Evolutionary conservation across 2,888 invertebrate genomes (phyloP), one percentile per base, ranked within the genome.

Genomic region (Itoplectis maculator): DNA sequence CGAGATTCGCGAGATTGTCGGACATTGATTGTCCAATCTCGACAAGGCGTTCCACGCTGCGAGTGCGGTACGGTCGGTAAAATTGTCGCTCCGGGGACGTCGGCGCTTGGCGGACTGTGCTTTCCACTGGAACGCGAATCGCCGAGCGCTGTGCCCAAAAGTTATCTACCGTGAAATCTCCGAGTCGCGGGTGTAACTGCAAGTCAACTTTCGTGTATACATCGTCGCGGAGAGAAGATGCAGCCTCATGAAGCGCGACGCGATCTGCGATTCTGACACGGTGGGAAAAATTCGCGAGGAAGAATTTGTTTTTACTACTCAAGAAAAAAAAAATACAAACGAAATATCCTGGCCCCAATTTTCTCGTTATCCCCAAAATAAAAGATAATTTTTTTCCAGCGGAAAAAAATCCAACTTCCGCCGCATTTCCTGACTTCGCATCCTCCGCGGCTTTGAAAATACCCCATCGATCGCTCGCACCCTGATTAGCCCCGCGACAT

Each of bases 91-190:
- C 68, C 3, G 42, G 20, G 20, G 23, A 18, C 18, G 45, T 42
- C 23, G 42, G 23, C 23, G 42, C n/a, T n/a, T n/a, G n/a, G n/a
- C 23, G n/a, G 29, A 59, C n/a, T 13, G 42, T 29, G 56, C 59
- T 72, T 72, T 59, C 70, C 20, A 54, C n/a, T 56, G 45, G 56
- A 5, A 8, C 45, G 13, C 15, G 6, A 15, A 20, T 45, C 29
- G 18, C 65, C 11, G 45, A n/a, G n/a, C n/a, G n/a, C 11, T 45
- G 56, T 42, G 37, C 56, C 29, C n/a, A 6, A 72, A 59, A 72
- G 59, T n/a, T 59, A 45, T 59, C 35, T 13, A 72, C 56, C 70
- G 56, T 72, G 45, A 72, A 72, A 45, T 72, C 45, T 45, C 20
- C n/a, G 15, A 42, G 29, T 56, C 11, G 56, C 13, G 42, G 23